These are phyloP conservation scores for Dicyrtomina minuta DNA, from an alignment of 2,888 invertebrate genomes.

Conservation along the genomic window DNA sequence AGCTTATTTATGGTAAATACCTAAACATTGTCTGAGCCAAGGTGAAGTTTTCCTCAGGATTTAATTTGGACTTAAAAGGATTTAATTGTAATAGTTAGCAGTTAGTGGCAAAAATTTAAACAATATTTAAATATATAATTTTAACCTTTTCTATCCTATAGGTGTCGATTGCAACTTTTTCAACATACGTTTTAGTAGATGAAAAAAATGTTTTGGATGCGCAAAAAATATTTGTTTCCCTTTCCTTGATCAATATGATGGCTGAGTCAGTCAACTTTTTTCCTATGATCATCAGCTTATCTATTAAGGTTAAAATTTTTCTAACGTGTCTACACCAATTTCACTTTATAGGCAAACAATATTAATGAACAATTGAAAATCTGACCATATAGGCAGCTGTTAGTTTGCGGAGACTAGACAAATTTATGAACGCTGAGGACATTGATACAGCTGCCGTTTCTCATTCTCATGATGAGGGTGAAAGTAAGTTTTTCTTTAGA, in stretches of 20 bases:
- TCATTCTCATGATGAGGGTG: slow-evolving; percentile 66
- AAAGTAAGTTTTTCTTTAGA: slow-evolving; percentile 71
- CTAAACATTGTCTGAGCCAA: slow-evolving; percentile 69
- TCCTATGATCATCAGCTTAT: slow-evolving; percentile 90
- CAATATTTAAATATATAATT: too few species aligned
- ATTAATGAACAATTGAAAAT: too few species aligned
- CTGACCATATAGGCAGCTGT: slow-evolving; percentile 71
- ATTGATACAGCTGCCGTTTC: slow-evolving; percentile 75
- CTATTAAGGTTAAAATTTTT: slow-evolving; percentile 75
- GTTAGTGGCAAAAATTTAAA: too few species aligned
- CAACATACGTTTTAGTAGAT: slow-evolving; percentile 82
- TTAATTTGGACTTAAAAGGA: too few species aligned
- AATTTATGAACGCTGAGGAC: slow-evolving; percentile 90
- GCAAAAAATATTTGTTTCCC: slow-evolving; percentile 89
- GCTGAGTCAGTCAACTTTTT: slow-evolving; percentile 76
- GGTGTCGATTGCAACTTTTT: slow-evolving; percentile 68
- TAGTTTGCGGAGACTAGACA: slow-evolving; percentile 85
- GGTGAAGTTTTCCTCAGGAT: too few species aligned
- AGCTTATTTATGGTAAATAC: too few species aligned
- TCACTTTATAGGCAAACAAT: too few species aligned
- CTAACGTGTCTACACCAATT: too few species aligned
- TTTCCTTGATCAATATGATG: slow-evolving; percentile 95
- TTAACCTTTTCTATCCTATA: too few species aligned
- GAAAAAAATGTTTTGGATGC: slow-evolving; percentile 78
- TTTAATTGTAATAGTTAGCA: too few species aligned